Conservation (phyloP, 1,140 invertebrate genomes). For the Zaprionus camerounensis region DNA sequence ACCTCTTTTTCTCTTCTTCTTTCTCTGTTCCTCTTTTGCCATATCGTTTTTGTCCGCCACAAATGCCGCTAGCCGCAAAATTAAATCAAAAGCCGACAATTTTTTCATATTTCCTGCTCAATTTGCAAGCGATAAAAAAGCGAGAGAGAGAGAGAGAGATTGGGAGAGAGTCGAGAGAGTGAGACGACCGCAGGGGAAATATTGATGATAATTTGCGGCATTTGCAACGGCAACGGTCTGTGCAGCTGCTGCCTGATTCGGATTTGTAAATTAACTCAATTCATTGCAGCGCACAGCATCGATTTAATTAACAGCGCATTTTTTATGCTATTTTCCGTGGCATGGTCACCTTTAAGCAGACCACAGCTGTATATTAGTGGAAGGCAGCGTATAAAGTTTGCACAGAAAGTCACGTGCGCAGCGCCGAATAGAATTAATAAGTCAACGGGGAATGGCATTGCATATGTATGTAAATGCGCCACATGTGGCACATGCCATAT, state of each 20-base stretch:
- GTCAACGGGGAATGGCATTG: conserved; percentile 57
- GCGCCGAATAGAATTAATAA: conserved; percentile 65
- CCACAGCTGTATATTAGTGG: conserved; percentile 29
- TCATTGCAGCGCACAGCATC: conserved; percentile 52
- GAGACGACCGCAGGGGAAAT: conserved; percentile 42
- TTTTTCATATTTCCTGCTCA: conserved; percentile 53
- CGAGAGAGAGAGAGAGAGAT: neutral
- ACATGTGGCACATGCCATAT: conserved; percentile 68
- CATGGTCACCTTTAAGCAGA: conserved; percentile 5
- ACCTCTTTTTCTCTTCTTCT: neutral
- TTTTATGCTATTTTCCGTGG: neutral
- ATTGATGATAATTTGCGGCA: conserved; percentile 70
- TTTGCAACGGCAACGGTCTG: neutral
- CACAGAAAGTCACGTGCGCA: conserved; percentile 44
- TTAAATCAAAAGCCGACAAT: conserved; percentile 69
- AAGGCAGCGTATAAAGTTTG: conserved; percentile 7
- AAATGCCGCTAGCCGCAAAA: conserved; percentile 45
- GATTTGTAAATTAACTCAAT: conserved; percentile 77
- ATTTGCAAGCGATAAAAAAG: conserved; percentile 52
- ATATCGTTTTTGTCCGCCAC: conserved; percentile 47
- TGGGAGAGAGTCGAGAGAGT: neutral
- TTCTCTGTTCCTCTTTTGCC: conserved; percentile 17
- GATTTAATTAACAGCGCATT: conserved; percentile 66
- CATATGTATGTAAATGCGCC: conserved; percentile 66
- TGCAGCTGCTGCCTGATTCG: conserved; percentile 48